phyloP scores from a whole-genome alignment of 1,140 invertebrate species.

The Oedothorax gibbosus region DNA sequence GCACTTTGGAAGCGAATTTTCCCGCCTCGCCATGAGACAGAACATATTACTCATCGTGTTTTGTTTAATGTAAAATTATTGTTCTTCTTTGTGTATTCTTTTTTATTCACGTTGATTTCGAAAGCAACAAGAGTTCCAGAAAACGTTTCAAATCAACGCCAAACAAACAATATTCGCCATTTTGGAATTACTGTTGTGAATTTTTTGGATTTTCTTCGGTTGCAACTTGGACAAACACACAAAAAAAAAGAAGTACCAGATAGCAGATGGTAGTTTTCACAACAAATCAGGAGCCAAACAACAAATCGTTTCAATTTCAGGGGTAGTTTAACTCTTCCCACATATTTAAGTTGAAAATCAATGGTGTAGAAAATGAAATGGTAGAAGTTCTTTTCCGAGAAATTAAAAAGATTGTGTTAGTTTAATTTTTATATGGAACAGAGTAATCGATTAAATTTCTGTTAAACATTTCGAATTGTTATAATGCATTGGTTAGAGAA shows the following conservation, averaged over 20 bases:
- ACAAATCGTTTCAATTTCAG: conserved; percentile 5
- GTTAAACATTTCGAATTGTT: too few species aligned
- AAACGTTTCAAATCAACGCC: not conserved
- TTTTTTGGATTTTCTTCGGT: not conserved
- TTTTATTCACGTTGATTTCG: not conserved
- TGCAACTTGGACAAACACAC: not conserved
- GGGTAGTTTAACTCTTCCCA: conserved; percentile 11
- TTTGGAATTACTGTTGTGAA: not conserved
- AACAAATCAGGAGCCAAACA: not conserved
- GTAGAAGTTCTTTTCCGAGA: not conserved
- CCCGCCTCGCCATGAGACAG: not conserved
- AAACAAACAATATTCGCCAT: not conserved
- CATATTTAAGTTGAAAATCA: not conserved
- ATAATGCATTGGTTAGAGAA: too few species aligned
- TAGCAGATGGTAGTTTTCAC: not conserved
- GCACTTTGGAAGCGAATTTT: conserved; percentile 10
- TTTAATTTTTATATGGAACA: too few species aligned
- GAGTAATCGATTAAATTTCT: too few species aligned
- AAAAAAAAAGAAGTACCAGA: not conserved
- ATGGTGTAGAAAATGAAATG: conserved; percentile 16
- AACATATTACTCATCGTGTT: conserved; percentile 31
- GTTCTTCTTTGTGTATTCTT: not conserved
- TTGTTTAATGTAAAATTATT: conserved; percentile 47
- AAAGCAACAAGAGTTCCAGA: not conserved
- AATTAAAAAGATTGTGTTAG: conserved; percentile 1